Evolutionary conservation across 1,140 invertebrate species (phyloP).

Genomic region (Calycopis cecrops): DNA sequence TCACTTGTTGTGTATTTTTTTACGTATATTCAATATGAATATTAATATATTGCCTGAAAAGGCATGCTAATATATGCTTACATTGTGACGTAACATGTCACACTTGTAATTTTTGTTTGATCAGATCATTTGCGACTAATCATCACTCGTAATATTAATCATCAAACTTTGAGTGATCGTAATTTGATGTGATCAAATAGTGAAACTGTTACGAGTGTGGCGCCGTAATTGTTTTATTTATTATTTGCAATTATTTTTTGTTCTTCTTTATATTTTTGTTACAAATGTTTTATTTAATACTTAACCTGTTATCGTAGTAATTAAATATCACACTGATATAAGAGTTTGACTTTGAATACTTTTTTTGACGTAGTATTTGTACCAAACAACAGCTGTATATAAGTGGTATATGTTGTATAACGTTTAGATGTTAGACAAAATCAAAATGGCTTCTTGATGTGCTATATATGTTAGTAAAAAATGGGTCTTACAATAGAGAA

Average conservation of each 20-base stretch:
- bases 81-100: constrained; percentile 61
- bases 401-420: constrained; percentile 8
- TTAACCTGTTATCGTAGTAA: constrained; percentile 47
- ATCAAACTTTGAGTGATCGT: background rate
- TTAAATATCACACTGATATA: constrained; percentile 52
- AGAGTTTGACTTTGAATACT: constrained; percentile 74
- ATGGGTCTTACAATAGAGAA: constrained; percentile 21
- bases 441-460: constrained; percentile 25
- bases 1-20: constrained; percentile 33
- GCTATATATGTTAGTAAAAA: constrained; percentile 28
- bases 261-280: constrained; percentile 33
- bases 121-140: constrained; percentile 28
- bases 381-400: constrained; percentile 40
- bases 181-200: background rate
- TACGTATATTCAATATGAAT: constrained; percentile 29
- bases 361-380: constrained; percentile 48
- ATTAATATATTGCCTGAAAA: constrained; percentile 57
- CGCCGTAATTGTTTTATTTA: constrained; percentile 19
- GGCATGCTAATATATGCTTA: constrained; percentile 61
- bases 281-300: constrained; percentile 27
- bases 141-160: constrained; percentile 24
- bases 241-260: constrained; percentile 30
- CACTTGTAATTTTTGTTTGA: constrained; percentile 7
- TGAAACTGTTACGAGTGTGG: background rate
- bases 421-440: constrained; percentile 35